Conservation (phyloP, 2,888 invertebrate species). For the Erebia ligea region DNA sequence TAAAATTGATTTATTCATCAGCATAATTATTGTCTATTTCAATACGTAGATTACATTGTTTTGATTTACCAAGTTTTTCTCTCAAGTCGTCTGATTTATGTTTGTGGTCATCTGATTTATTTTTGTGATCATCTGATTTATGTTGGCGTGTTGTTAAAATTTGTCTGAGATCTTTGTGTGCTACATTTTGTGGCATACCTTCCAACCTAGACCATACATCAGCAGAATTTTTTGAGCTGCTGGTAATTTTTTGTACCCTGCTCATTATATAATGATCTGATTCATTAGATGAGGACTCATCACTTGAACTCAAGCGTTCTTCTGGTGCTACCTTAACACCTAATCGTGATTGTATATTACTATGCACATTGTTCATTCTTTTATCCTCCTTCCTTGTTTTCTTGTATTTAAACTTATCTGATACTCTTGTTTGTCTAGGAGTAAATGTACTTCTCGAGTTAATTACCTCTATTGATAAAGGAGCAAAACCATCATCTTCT, state of each 20-base stretch:
- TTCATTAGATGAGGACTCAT: slow-evolving; percentile 58
- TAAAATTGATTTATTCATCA: slow-evolving; percentile 51
- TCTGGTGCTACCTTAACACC: slow-evolving; percentile 60
- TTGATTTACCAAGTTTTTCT: slow-evolving; percentile 65
- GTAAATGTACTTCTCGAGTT: slow-evolving; percentile 60
- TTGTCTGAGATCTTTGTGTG: slow-evolving; percentile 65
- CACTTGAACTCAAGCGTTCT: slow-evolving; percentile 53
- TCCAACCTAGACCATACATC: slow-evolving; percentile 85
- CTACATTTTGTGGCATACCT: slow-evolving; percentile 49
- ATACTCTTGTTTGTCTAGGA: slow-evolving; percentile 61
- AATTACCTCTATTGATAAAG: slow-evolving; percentile 72
- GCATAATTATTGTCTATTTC: slow-evolving; percentile 76
- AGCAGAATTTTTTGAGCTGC: slow-evolving; percentile 60
- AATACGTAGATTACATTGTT: slow-evolving; percentile 73
- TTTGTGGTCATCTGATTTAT: slow-evolving; percentile 50
- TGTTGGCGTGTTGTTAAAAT: slow-evolving; percentile 64
- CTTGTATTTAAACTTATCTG: slow-evolving; percentile 65
- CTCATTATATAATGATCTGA: slow-evolving; percentile 75
- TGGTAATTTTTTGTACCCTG: slow-evolving; percentile 75
- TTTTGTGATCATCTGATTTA: slow-evolving; percentile 46
- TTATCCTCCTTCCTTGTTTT: slow-evolving; percentile 38
- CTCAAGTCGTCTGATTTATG: slow-evolving; percentile 66
- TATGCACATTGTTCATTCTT: slow-evolving; percentile 33
- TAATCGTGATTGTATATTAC: slow-evolving; percentile 63
- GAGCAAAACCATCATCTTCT: slow-evolving; percentile 60